Evolutionary conservation across 2,888 invertebrate genomes (phyloP), one percentile per base, ranked within the genome.

Genomic region (Rhodophaea formosa): DNA sequence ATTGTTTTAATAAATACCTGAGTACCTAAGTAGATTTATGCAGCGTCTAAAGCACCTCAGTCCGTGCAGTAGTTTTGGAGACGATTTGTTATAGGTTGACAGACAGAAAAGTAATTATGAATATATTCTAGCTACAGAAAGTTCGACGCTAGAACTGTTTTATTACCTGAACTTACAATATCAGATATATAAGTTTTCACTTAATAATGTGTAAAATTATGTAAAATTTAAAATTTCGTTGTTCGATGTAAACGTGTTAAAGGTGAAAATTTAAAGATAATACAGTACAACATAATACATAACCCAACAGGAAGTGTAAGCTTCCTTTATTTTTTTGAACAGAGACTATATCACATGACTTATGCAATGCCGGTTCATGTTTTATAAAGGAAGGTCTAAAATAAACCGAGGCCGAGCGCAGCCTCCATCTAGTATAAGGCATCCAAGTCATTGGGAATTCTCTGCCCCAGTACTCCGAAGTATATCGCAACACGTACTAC

Each of bases 301-400:
- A 12, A 12, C n/a, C n/a, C 12, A 39, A 39, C 39, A 39, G 39
- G 3, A 12, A 1, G 39, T 12, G 8, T 23, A 23, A 23, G 23
- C 23, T 23, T 39, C 12, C n/a, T 6, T 39, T 39, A 12, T 39
- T 15, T 44, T 44, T 44, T 17, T 44, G 15, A 8, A 8, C 44
- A 44, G 44, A 23, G 46, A 46, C 29, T 23, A 46, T 23, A 23
- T 47, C 14, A 29, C 14, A 47, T 47, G n/a, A 29, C 12, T 29
- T 29, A 30, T 30, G 47, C 23, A 47, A 47, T 23, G 29, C 47
- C 1, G 30, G 5, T 47, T 29, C 47, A 47, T 47, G 29, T 47
- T 47, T 47, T 47, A 47, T 23, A 14, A n/a, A 47, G 30, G 14
- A n/a, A 47, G 47, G 8, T 12, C n/a, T n/a, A 29, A n/a, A 47